Percentiles rank a stretch among this genome's conserved stretches.
Conservation (phyloP, 2,888 invertebrate species). For the Carabus problematicus region DNA sequence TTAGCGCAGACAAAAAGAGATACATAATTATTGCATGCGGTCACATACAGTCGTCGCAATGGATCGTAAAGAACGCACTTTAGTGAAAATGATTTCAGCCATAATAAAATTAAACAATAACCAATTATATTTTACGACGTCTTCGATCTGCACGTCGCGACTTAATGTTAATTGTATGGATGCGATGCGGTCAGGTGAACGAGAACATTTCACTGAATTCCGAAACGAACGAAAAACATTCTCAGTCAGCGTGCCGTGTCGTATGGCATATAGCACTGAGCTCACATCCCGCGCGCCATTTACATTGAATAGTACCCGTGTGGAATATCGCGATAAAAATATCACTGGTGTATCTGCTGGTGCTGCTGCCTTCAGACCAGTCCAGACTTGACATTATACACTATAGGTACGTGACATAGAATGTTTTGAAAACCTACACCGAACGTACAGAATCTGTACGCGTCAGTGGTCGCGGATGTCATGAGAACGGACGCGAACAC, state of each 20-base stretch:
- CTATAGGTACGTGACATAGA: background rate
- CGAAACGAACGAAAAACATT: background rate
- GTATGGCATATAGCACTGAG: no score
- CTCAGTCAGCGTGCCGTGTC: background rate
- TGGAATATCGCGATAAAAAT: constrained; percentile 19
- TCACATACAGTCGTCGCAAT: background rate
- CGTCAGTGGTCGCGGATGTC: constrained; percentile 19
- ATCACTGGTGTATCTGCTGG: background rate
- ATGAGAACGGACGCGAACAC: constrained; percentile 20
- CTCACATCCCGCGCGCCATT: constrained; percentile 7
- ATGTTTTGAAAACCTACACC: constrained; percentile 10
- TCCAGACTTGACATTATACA: background rate
- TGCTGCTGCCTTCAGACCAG: background rate
- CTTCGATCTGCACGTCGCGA: background rate
- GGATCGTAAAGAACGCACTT: background rate
- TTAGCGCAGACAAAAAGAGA: no score
- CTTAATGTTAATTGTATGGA: constrained; percentile 8
- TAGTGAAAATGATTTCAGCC: background rate
- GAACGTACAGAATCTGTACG: background rate
- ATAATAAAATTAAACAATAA: constrained; percentile 18
- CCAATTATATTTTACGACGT: constrained; percentile 18
- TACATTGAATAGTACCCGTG: constrained; percentile 35
- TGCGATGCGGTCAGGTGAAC: constrained; percentile 7
- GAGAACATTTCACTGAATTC: constrained; percentile 2
- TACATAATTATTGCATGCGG: constrained; percentile 1